Base-by-base conservation (phyloP, 1,140 invertebrate genomes). In the Trichonephila inaurata region DNA sequence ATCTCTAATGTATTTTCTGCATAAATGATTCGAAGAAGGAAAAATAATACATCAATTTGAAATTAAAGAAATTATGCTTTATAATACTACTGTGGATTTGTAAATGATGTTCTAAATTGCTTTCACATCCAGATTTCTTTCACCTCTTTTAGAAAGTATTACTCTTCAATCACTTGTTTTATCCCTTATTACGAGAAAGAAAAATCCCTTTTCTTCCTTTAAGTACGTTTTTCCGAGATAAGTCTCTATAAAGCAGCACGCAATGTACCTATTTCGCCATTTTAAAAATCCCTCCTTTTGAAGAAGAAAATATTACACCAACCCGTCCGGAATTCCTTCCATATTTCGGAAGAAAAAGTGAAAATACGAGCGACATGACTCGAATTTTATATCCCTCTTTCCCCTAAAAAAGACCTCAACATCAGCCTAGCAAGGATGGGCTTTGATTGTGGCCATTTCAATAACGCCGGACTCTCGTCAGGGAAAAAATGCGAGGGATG, bases 391-490 rank as follows among this genome's bases (percentile, higher is more conserved):
- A 83, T 12, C 18, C 44, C 2, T 28, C 16, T 8, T 33, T 51
- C 81, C 18, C 8, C 40, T n/a, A 58, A 83, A 83, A 51, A 44
- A 12, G 18, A 19, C 33, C 10, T 19, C 10, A 51, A 10, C 21
- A 51, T 51, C 40, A 19, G n/a, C 44, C 4, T 40, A 19, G 33
- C 1, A n/a, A 19, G 18, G 81, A 19, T 40, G 40, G 18, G n/a
- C 19, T 83, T 44, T 83, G 81, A 51, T 51, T 83, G 18, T 83
- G 40, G 81, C 33, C 81, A 19, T 51, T 83, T 83, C 40, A 83
- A 83, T 83, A 82, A 51, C 33, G 81, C 12, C 19, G 33, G 33
- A 82, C 44, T 33, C 77, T 51, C 24, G 24, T 10, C 28, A 82
- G 19, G 18, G 21, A 28, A 21, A 19, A 82, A 40, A 82, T 40